These are phyloP conservation scores for Adelphocoris suturalis DNA, from an alignment of 2,888 invertebrate species.

Conservation along the genomic window DNA sequence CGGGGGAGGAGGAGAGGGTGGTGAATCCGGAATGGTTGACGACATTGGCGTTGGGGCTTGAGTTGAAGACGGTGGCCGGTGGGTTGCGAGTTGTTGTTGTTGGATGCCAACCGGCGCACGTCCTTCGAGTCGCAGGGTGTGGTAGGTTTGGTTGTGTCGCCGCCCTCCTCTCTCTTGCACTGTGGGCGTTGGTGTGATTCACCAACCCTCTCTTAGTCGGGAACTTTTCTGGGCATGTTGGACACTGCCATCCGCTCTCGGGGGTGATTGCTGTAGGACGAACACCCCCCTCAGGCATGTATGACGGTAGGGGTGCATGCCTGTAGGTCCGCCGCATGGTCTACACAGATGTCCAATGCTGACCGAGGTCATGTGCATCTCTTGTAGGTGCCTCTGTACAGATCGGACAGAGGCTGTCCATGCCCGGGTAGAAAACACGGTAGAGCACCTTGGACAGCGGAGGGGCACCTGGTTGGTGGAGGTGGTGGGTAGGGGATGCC, in stretches of 20 bases:
- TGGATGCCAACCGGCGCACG: not conserved
- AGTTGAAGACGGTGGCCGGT: not conserved
- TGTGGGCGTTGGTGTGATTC: not conserved
- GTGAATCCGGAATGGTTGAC: no score
- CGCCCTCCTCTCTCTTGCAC: not conserved
- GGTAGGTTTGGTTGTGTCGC: not conserved
- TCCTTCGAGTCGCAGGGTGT: not conserved
- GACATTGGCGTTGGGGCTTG: no score
- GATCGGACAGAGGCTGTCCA: not conserved
- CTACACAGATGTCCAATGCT: not conserved
- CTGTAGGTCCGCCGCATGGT: not conserved
- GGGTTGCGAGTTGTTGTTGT: no score
- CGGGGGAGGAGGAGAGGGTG: not conserved
- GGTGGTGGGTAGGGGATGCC: not conserved
- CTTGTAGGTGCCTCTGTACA: not conserved
- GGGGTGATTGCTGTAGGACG: not conserved
- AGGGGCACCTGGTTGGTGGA: not conserved
- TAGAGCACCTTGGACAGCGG: not conserved
- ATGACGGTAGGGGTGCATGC: not conserved
- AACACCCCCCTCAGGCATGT: not conserved
- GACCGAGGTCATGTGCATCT: no score
- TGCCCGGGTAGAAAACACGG: not conserved
- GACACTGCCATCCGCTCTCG: not conserved
- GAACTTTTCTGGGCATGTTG: not conserved
- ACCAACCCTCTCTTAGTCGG: not conserved